Evolutionary conservation across 2,888 invertebrate species (phyloP).

Genomic region (Hemistola chrysoprasaria): DNA sequence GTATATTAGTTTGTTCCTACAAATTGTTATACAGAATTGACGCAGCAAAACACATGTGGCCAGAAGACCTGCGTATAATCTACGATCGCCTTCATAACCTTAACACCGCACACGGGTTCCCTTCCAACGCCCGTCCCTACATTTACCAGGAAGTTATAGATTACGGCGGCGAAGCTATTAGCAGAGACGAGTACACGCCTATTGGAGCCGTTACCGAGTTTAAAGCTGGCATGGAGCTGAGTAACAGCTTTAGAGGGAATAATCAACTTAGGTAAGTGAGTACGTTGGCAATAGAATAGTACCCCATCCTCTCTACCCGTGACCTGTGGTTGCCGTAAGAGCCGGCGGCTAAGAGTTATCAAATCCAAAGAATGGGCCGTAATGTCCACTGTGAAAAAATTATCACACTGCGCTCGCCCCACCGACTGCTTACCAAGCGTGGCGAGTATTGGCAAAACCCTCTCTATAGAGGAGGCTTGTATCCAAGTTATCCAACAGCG

Average conservation of each 20-base stretch:
- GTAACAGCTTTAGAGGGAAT: conserved; percentile 58
- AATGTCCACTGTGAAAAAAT: too few species aligned
- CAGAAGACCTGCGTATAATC: conserved; percentile 86
- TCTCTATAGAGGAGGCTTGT: too few species aligned
- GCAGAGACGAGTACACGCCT: conserved; percentile 77
- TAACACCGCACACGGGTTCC: conserved; percentile 84
- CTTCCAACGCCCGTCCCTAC: conserved; percentile 83
- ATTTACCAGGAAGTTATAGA: conserved; percentile 91
- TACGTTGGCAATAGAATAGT: background rate
- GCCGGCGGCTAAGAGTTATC: too few species aligned
- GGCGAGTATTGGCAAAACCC: too few species aligned
- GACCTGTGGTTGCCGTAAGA: too few species aligned
- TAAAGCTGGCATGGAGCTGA: conserved; percentile 72
- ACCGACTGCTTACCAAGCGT: too few species aligned
- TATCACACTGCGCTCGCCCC: too few species aligned
- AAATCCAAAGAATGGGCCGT: too few species aligned
- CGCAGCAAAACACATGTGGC: conserved; percentile 91
- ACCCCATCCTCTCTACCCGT: too few species aligned
- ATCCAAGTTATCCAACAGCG: too few species aligned
- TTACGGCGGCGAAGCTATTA: conserved; percentile 77
- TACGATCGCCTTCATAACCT: conserved; percentile 83
- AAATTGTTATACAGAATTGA: too few species aligned
- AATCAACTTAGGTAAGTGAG: conserved; percentile 50
- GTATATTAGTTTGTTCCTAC: too few species aligned
- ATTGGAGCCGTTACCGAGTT: conserved; percentile 87